phyloP scores from a whole-genome alignment of 2,113 vertebrate species.

The Sinocyclocheilus rhinocerous region DNA sequence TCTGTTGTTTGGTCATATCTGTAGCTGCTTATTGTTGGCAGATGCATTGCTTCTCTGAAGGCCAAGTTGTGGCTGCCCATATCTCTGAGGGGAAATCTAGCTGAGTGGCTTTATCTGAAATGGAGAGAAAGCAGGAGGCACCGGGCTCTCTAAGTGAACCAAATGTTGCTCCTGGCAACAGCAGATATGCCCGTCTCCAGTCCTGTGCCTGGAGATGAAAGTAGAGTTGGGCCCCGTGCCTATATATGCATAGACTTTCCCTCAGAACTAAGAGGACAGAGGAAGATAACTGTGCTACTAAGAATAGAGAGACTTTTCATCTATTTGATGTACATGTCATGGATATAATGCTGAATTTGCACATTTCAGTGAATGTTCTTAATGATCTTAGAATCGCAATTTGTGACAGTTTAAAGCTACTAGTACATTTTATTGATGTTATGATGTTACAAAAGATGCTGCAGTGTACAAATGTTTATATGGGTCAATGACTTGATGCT shows the following conservation, averaged over 20 bases:
- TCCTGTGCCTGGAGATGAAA: slow-evolving; percentile 48
- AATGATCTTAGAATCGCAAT: background rate
- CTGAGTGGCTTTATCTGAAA: slow-evolving; percentile 56
- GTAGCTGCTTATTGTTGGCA: slow-evolving; percentile 43
- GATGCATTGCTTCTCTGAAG: slow-evolving; percentile 28
- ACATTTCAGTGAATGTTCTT: background rate
- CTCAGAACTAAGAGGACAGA: slow-evolving; percentile 4
- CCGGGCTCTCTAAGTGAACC: slow-evolving; percentile 46
- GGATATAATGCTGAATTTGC: background rate
- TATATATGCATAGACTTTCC: slow-evolving; percentile 29
- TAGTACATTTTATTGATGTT: background rate
- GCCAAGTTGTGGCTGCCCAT: slow-evolving; percentile 44
- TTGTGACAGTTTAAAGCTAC: background rate
- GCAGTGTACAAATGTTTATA: background rate
- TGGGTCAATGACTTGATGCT: background rate
- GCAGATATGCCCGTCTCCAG: slow-evolving; percentile 41
- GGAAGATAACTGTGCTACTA: slow-evolving; percentile 21
- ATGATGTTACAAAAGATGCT: background rate
- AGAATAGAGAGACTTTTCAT: slow-evolving; percentile 10
- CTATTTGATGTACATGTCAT: slow-evolving; percentile 2
- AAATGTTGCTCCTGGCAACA: slow-evolving; percentile 54
- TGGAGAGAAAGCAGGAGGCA: slow-evolving; percentile 43
- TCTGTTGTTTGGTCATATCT: slow-evolving; percentile 50
- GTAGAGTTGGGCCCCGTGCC: slow-evolving; percentile 29
- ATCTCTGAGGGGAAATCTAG: slow-evolving; percentile 54